phyloP scores from a whole-genome alignment of 2,888 invertebrate genomes.

The Agriotes lineatus region DNA sequence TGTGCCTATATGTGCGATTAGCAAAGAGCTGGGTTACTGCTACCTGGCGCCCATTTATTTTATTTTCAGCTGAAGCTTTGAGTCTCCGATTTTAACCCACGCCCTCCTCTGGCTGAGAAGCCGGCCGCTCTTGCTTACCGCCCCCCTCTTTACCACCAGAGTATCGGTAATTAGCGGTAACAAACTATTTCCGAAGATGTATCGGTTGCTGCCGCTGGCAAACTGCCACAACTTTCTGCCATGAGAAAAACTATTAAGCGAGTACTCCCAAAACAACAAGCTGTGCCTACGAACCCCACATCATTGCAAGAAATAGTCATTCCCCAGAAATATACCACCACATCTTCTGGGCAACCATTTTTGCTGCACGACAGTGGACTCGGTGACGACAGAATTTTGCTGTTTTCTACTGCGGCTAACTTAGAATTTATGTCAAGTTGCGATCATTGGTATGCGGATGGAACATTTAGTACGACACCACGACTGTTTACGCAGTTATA shows the following conservation, averaged over 20 bases:
- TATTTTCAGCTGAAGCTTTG: too few species aligned
- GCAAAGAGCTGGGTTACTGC: too few species aligned
- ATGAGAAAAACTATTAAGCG: conserved; percentile 14
- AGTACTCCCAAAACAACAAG: neutral
- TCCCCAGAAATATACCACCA: neutral
- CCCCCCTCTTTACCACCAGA: too few species aligned
- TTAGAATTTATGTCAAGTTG: neutral
- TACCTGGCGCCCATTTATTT: too few species aligned
- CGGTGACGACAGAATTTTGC: neutral
- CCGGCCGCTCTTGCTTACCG: too few species aligned
- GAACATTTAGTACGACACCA: conserved; percentile 4
- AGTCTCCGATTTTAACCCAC: too few species aligned
- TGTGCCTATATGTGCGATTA: too few species aligned
- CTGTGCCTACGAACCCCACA: conserved; percentile 2
- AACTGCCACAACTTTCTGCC: conserved; percentile 7
- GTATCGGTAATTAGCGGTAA: too few species aligned
- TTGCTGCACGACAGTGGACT: neutral
- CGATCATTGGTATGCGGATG: conserved; percentile 11
- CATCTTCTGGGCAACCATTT: neutral
- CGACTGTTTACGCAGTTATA: conserved; percentile 10
- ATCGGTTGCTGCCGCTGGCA: conserved; percentile 12
- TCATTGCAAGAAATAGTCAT: neutral
- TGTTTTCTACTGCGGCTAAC: conserved; percentile 11
- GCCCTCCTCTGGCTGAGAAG: too few species aligned
- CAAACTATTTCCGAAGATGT: too few species aligned